Base-by-base conservation (phyloP, 2,888 invertebrate species). In the Perdita meconis region DNA sequence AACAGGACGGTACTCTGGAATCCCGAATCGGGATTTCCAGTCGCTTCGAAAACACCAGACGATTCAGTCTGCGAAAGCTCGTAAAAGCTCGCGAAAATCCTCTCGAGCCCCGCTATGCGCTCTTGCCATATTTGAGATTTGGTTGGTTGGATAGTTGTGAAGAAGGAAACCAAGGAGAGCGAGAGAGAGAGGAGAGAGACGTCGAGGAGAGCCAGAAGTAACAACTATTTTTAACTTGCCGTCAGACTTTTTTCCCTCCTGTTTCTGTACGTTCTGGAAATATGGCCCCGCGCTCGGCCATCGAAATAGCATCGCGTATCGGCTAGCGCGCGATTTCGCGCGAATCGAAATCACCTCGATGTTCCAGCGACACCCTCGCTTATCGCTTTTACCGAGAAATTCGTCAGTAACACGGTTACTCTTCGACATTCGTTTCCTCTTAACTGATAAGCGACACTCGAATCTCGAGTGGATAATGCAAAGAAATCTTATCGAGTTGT, bases 181-280 rank as follows among this genome's bases (percentile, higher is more conserved):
- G 30, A 19, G n/a, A 22, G 22, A n/a, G 24, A 10, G 40, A 1
- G 26, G 38, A 26, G 1, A 38, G 44, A 47, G 19, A 47, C 47
- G 19, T 47, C 22, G 38, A 36, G 26, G 19, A 24, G 24, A 22
- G 26, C 19, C 40, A 4, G 40, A 57, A 40, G 34, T 30, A 67
- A 63, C 30, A 56, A 50, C 51, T 83, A 81, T 83, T 81, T 83
- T 83, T 83, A 81, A 66, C 55, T 34, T 60, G 60, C 56, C 64
- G 44, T 42, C 36, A 13, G 51, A 5, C 53, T 65, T 60, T 75
- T 72, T 59, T 26, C 66, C 61, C 65, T 61, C 63, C 51, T 64
- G 51, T 75, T 75, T 66, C 57, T 50, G 34, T 42, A 47, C 56
- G 24, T 70, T 72, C 61, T 56, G 64, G 57, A 80, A 69, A 75